Conservation (phyloP, 2,113 vertebrate species). For the Isurus oxyrinchus region DNA sequence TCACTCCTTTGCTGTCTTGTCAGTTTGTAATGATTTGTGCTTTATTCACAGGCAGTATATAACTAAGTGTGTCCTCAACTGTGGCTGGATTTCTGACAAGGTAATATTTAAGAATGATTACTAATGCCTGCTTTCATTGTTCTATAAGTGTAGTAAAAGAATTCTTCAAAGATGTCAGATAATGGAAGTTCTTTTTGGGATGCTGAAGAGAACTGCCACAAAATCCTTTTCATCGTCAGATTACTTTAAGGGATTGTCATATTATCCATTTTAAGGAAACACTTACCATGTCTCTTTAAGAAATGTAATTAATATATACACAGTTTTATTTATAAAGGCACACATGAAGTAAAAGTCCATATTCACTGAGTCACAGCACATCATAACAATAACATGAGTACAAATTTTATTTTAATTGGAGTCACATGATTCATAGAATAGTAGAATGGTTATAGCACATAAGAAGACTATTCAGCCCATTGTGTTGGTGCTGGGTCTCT, state of each 20-base stretch:
- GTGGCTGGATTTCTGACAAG: background rate
- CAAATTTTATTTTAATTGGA: background rate
- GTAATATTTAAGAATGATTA: constrained; percentile 28
- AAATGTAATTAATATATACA: background rate
- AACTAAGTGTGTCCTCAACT: background rate
- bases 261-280: background rate
- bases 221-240: background rate
- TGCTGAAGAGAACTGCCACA: background rate
- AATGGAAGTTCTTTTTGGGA: background rate
- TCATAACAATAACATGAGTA: background rate
- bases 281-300: background rate
- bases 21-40: constrained; percentile 17
- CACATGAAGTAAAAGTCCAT: background rate
- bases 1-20: background rate
- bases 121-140: constrained; percentile 10
- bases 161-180: background rate
- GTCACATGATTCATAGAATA: background rate
- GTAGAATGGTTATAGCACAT: background rate
- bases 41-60: background rate
- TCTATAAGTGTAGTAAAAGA: background rate
- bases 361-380: background rate
- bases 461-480: background rate
- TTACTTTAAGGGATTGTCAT: constrained; percentile 8
- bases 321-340: background rate
- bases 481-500: background rate